These are phyloP conservation scores for Chalcis sispes DNA, from an alignment of 2,888 invertebrate species.

Conservation along the genomic window DNA sequence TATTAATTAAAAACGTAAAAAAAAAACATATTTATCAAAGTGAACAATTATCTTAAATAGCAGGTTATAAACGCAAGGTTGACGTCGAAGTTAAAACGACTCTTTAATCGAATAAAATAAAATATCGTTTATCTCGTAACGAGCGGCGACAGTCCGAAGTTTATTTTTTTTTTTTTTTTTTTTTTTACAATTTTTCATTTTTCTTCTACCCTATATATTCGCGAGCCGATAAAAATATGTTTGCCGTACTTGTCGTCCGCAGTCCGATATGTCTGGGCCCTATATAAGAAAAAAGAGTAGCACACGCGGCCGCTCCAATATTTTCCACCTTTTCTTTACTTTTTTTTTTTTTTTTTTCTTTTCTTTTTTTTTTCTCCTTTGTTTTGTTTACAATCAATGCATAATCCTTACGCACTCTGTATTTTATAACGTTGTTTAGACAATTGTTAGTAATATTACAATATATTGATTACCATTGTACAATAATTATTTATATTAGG, in stretches of 20 bases:
- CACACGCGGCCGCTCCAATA: conserved; percentile 29
- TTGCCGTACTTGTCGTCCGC: conserved; percentile 58
- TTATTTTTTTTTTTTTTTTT: conserved; percentile 21
- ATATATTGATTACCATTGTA: conserved; percentile 50
- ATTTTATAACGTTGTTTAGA: conserved; percentile 55
- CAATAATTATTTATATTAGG: conserved; percentile 58
- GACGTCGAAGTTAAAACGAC: too few relatives aligned
- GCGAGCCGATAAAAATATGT: conserved; percentile 58
- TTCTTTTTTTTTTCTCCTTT: conserved; percentile 46
- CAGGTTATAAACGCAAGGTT: too few relatives aligned
- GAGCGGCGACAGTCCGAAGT: conserved; percentile 35
- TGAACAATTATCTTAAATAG: not conserved
- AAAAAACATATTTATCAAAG: too few relatives aligned
- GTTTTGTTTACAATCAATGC: conserved; percentile 42
- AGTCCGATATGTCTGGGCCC: conserved; percentile 70
- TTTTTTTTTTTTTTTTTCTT: too few relatives aligned
- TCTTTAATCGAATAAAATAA: too few relatives aligned
- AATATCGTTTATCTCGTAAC: conserved; percentile 12
- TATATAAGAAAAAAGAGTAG: conserved; percentile 51
- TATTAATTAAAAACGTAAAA: too few relatives aligned
- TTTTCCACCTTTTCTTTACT: conserved; percentile 42
- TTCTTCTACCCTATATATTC: conserved; percentile 42
- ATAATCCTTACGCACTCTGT: conserved; percentile 46
- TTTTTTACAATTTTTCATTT: conserved; percentile 14
- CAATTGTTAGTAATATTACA: conserved; percentile 50